These are phyloP conservation scores for Oxystoma pomonae DNA, from an alignment of 2,888 invertebrate genomes.

Conservation along the genomic window DNA sequence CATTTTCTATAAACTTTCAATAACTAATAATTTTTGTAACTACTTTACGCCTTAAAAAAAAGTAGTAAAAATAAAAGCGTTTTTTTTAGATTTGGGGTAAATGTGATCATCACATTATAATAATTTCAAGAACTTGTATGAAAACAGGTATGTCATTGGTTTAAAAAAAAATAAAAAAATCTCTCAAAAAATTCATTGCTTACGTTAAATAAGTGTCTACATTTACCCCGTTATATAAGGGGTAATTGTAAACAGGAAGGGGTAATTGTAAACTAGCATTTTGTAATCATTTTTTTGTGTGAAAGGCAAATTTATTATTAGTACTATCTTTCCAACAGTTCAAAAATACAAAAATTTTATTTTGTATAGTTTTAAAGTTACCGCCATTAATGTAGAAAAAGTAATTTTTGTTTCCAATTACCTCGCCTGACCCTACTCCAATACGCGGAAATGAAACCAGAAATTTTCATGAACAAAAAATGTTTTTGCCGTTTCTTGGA, in stretches of 20 bases:
- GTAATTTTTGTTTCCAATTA: constrained; percentile 1
- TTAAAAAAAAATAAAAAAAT: no score
- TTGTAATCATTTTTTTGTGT: background rate
- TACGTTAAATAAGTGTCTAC: background rate
- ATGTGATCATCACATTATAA: background rate
- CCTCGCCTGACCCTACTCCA: background rate
- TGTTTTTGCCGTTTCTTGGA: no score
- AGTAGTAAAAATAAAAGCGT: no score
- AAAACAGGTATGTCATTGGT: no score
- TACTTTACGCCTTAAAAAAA: no score
- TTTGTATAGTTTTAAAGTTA: background rate
- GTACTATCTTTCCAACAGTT: background rate
- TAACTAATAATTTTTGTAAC: no score
- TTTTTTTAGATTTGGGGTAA: constrained; percentile 1
- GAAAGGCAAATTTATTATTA: background rate
- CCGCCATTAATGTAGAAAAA: background rate
- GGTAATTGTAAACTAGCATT: background rate
- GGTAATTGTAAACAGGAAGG: background rate
- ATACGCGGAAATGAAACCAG: no score
- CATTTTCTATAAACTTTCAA: no score
- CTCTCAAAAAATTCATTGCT: background rate
- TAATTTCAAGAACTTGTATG: background rate
- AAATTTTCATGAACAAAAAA: no score
- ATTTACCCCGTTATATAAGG: background rate
- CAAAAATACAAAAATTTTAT: background rate